Conservation (phyloP, 1,140 invertebrate species). For the Drosophila nigrodunni region DNA sequence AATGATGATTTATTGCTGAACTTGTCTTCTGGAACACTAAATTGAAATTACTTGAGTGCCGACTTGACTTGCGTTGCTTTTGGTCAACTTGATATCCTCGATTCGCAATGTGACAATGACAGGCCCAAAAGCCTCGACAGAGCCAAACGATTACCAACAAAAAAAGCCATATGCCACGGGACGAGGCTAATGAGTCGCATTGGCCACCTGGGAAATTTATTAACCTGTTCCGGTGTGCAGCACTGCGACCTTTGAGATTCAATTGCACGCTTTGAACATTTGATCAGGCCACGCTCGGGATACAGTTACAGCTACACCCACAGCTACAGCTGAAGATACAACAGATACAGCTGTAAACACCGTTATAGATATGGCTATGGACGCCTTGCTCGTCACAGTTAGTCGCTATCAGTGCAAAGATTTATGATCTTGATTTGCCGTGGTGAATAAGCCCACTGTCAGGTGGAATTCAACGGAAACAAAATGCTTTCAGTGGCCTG, state of each 20-base stretch:
- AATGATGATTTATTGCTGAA: slow-evolving; percentile 79
- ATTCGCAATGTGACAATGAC: slow-evolving; percentile 14
- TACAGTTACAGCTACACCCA: neutral
- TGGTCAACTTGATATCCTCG: slow-evolving; percentile 41
- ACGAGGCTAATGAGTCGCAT: slow-evolving; percentile 42
- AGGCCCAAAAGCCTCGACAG: neutral
- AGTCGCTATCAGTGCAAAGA: slow-evolving; percentile 23
- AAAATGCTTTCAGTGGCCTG: neutral
- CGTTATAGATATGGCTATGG: slow-evolving; percentile 1
- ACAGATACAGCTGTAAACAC: too few species aligned
- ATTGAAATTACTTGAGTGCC: slow-evolving; percentile 60
- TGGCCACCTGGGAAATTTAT: slow-evolving; percentile 73
- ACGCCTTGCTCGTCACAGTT: slow-evolving; percentile 20
- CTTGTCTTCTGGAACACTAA: slow-evolving; percentile 72
- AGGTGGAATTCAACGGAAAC: neutral
- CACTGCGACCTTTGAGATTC: slow-evolving; percentile 62
- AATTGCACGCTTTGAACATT: slow-evolving; percentile 41
- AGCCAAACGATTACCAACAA: neutral
- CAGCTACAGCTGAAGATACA: too few species aligned
- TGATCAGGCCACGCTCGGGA: slow-evolving; percentile 11
- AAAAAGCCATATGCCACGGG: slow-evolving; percentile 45
- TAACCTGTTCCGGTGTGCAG: slow-evolving; percentile 76
- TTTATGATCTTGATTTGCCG: slow-evolving; percentile 26
- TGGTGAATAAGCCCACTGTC: neutral
- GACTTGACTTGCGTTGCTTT: slow-evolving; percentile 23